phyloP scores from a whole-genome alignment of 2,797 vertebrate species.

The Enteromius trimaculatus region DNA sequence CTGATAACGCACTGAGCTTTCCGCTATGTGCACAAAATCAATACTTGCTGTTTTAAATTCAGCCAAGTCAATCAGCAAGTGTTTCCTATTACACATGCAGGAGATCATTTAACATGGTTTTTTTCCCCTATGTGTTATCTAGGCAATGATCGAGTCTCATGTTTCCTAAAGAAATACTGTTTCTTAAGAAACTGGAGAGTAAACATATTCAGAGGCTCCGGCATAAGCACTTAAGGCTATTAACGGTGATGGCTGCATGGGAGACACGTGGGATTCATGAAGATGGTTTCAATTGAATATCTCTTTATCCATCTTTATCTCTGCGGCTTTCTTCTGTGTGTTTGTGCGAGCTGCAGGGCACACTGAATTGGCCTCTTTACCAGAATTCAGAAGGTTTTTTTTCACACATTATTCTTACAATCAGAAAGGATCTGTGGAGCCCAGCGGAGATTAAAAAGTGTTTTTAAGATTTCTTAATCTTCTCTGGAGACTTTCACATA shows the following conservation, averaged over 20 bases:
- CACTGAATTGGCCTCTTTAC: not conserved
- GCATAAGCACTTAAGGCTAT: slow-evolving; percentile 7
- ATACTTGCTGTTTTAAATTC: not conserved
- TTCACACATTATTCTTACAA: slow-evolving; percentile 10
- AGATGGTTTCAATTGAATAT: not conserved
- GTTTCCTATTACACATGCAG: not conserved
- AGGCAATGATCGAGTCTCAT: not conserved
- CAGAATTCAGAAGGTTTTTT: not conserved
- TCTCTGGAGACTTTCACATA: not conserved
- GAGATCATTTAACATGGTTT: not conserved
- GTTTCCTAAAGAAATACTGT: not conserved
- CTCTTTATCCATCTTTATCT: slow-evolving; percentile 24
- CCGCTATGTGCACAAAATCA: not conserved
- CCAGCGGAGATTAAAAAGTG: slow-evolving; percentile 1
- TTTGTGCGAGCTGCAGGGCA: slow-evolving; percentile 20
- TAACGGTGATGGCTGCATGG: not conserved
- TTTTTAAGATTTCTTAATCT: slow-evolving; percentile 27
- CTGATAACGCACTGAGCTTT: not conserved
- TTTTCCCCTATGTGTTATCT: not conserved
- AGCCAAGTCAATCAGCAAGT: not conserved
- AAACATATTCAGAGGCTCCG: slow-evolving; percentile 3
- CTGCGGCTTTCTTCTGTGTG: not conserved
- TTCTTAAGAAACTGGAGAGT: not conserved
- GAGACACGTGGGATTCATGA: slow-evolving; percentile 16
- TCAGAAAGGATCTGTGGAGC: slow-evolving; percentile 10